Conservation (phyloP, 2,113 vertebrate genomes). For the Damaliscus lunatus region DNA sequence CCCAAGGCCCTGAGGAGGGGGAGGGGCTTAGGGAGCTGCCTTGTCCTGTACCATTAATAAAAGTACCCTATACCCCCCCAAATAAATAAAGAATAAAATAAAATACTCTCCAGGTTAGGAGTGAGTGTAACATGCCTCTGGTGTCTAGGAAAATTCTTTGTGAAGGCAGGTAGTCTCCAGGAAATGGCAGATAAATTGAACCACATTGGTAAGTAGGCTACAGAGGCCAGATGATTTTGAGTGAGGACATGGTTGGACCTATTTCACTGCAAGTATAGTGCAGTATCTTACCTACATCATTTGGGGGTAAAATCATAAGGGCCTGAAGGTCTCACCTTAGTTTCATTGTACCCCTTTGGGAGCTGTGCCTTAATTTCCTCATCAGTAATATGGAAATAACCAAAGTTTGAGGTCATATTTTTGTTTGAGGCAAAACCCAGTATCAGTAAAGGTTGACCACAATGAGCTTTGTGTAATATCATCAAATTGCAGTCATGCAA, state of each 20-base stretch:
- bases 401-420: not conserved
- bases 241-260: not conserved
- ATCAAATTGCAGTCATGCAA: not conserved
- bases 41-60: constrained; percentile 79
- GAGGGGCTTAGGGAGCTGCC: constrained; percentile 75
- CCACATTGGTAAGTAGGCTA: not conserved
- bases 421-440: not conserved
- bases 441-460: not conserved
- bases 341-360: not conserved
- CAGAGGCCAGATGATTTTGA: not conserved
- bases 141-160: not conserved
- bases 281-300: not conserved
- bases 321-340: not conserved
- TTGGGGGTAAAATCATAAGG: not conserved
- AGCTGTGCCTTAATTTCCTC: not conserved
- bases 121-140: accelerated
- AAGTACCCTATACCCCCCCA: constrained; percentile 74
- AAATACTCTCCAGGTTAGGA: not conserved
- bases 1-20: constrained; percentile 68
- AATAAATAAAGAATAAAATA: not conserved
- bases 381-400: not conserved
- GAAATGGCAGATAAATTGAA: not conserved
- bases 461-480: not conserved
- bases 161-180: not conserved
- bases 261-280: not conserved